Conservation (phyloP, 2,113 vertebrate genomes). For the Phylloscopus whistleri region DNA sequence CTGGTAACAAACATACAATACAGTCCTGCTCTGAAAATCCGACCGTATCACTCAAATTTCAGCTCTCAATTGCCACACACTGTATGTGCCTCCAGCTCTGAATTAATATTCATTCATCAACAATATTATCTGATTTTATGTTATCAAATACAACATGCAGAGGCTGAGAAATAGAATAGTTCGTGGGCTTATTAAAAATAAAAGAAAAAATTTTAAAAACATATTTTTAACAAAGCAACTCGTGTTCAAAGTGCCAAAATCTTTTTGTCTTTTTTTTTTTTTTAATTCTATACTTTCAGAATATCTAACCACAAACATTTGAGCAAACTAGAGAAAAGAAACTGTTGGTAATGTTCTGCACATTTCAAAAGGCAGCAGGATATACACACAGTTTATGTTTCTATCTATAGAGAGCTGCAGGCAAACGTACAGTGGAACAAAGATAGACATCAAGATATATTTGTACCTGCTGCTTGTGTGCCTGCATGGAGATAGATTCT, state of each 20-base stretch:
- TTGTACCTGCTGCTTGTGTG: constrained; percentile 60
- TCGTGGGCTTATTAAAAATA: not conserved
- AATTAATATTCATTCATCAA: not conserved
- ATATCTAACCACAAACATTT: constrained; percentile 61
- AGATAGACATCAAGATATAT: constrained; percentile 65
- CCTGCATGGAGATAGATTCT: constrained; percentile 58
- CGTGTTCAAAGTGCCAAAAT: not conserved
- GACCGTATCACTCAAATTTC: rapidly evolving
- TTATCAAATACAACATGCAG: not conserved
- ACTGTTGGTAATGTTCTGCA: constrained; percentile 73
- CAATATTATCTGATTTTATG: not conserved
- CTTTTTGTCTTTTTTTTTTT: not conserved
- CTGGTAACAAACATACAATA: not conserved
- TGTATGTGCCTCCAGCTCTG: not conserved
- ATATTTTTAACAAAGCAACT: not conserved
- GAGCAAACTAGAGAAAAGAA: constrained; percentile 68
- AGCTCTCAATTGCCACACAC: not conserved
- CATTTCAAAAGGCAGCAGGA: constrained; percentile 69
- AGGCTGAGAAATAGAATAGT: not conserved
- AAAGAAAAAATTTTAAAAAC: not conserved
- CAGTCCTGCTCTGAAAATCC: not conserved
- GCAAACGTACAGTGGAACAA: constrained; percentile 74
- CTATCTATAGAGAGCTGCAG: constrained; percentile 68
- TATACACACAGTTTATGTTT: constrained; percentile 64
- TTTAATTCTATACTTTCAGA: constrained; percentile 40